A percentile compares a stretch with the other conserved stretches of the same genome.
Evolutionary conservation across 2,113 vertebrate species (phyloP).

Genomic region (Xyliphius kryptos): DNA sequence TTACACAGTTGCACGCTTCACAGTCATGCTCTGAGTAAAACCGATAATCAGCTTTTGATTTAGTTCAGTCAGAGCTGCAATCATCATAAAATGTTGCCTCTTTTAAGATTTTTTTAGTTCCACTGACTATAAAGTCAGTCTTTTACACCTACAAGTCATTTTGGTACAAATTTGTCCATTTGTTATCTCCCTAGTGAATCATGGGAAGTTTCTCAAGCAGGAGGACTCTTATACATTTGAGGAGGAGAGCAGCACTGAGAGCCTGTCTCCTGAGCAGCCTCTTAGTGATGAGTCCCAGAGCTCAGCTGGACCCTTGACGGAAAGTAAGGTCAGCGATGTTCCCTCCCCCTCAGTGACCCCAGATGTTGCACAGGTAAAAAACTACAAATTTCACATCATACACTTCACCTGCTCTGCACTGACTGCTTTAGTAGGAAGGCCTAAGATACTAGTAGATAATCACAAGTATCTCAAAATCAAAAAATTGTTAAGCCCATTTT

Average conservation of each 20-base stretch:
- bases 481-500: too few species aligned
- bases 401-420: background rate
- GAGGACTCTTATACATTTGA: constrained; percentile 88
- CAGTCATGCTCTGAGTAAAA: constrained; percentile 5
- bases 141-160: background rate
- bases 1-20: constrained; percentile 29
- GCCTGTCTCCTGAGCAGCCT: constrained; percentile 81
- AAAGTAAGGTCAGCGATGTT: constrained; percentile 61
- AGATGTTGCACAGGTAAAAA: constrained; percentile 64
- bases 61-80: constrained; percentile 9
- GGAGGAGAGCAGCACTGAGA: constrained; percentile 92
- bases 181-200: constrained; percentile 64
- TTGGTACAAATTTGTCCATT: constrained; percentile 12
- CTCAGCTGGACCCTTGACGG: constrained; percentile 61
- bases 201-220: constrained; percentile 76
- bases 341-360: constrained; percentile 55
- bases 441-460: too few species aligned
- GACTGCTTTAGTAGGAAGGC: background rate
- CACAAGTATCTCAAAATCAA: too few species aligned
- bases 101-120: background rate
- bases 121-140: too few species aligned
- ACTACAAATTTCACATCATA: background rate
- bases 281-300: constrained; percentile 76
- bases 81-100: background rate
- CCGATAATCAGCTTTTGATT: constrained; percentile 20